phyloP scores from a whole-genome alignment of 2,888 invertebrate species.

The Chromoteleia sp. region DNA sequence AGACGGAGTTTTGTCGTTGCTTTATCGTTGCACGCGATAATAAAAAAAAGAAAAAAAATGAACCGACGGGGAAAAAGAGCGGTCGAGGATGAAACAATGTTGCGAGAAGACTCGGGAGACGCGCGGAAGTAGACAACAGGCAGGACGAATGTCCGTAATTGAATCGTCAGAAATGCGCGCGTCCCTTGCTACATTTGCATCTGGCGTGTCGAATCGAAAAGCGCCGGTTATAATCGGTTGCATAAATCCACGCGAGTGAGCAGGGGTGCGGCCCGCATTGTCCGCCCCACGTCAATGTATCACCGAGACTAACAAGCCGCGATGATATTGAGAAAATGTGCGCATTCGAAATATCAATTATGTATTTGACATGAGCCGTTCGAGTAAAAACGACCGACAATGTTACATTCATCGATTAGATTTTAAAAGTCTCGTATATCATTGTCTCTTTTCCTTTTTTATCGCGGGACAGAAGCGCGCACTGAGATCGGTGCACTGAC shows the following conservation, averaged over 20 bases:
- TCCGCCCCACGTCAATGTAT: not conserved
- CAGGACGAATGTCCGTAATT: constrained; percentile 72
- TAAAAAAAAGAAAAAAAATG: too few species aligned
- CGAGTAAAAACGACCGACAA: constrained; percentile 2
- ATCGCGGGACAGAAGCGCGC: too few species aligned
- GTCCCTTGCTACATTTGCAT: constrained; percentile 73
- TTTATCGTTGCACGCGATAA: too few species aligned
- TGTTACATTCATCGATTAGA: too few species aligned
- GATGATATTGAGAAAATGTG: constrained; percentile 37
- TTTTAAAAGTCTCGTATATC: too few species aligned
- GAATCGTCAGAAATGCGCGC: constrained; percentile 75
- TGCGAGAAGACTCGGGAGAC: constrained; percentile 10
- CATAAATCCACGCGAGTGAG: constrained; percentile 73
- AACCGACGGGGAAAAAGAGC: not conserved
- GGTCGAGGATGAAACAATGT: constrained; percentile 28
- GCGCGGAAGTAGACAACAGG: constrained; percentile 46
- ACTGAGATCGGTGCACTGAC: too few species aligned
- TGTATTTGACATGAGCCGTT: constrained; percentile 14
- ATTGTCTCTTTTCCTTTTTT: too few species aligned
- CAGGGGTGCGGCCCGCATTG: constrained; percentile 44
- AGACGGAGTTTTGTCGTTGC: too few species aligned
- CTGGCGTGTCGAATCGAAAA: constrained; percentile 74
- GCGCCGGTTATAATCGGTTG: constrained; percentile 76
- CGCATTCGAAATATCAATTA: constrained; percentile 41
- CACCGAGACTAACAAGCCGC: constrained; percentile 45